Base-by-base conservation (phyloP, 2,113 vertebrate genomes). In the Ahaetulla prasina region DNA sequence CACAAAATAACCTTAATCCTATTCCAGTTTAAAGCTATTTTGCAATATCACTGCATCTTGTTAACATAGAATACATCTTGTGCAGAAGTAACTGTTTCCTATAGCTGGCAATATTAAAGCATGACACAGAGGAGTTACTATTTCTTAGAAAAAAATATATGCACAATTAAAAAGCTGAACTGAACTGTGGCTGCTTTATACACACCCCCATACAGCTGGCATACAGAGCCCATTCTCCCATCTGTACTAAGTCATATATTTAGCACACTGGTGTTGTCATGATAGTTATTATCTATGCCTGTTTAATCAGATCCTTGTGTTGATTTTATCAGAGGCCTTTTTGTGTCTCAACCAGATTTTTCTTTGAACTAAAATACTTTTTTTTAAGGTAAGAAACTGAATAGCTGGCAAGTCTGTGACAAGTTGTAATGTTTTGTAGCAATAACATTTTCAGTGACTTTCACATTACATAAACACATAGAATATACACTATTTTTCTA, bases 211-310 rank as follows among this genome's bases (percentile, higher is more conserved):
- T 94, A 50, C 88, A 96, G 92, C 90, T 93, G 95, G 91, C 96
- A 95, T 88, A 93, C 90, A 93, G 53, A 92, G 90, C 94, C 95
- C 94, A 96, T 94, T 96, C 92, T 93, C 50, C 97, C 94, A 96
- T 96, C 96, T 96, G 96, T 94, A 95, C 92, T 90, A 93, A 92
- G 74, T 85, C 52, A 95, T 80, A 90, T 90, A 91, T 68, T 95
- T 80, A 91, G 84, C 80, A 88, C 60, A 63, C 92, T 93, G 90
- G 85, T 85, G 84, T 0, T 94, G 74, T 87, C 89, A 91, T 30
- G 94, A 91, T 93, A 57, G 52, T 94, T 96, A 93, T 93, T 94
- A 16, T 90, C 94, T 27, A 52, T 90, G 91, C 92, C 89, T 94
- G 54, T 52, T 92, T 2, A 95, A 30, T 91, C 84, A 4, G 93